Evolutionary conservation across 2,113 vertebrate genomes (phyloP).

Genomic region (Aptenodytes patagonicus): DNA sequence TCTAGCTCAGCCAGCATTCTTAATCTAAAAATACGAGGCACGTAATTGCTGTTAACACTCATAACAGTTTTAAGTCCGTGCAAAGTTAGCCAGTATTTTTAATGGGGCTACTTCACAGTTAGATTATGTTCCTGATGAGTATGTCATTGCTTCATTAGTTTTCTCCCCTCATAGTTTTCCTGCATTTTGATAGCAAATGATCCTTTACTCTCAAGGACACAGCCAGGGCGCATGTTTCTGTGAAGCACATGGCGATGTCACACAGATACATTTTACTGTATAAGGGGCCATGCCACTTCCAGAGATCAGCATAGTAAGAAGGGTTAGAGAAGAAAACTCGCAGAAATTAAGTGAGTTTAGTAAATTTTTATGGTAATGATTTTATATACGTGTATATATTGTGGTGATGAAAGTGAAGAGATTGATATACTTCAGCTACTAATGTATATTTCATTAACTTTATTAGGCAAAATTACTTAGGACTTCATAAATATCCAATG

Average conservation of each 20-base stretch:
- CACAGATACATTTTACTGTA: background rate
- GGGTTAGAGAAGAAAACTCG: background rate
- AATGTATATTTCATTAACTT: slow-evolving; percentile 22
- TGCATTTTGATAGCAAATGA: slow-evolving; percentile 23
- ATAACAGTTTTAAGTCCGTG: background rate
- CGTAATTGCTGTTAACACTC: background rate
- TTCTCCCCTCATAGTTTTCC: background rate
- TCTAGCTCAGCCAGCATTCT: background rate
- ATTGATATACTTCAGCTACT: background rate
- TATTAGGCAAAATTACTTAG: slow-evolving; percentile 31
- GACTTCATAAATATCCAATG: slow-evolving; percentile 35
- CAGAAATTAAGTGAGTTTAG: background rate
- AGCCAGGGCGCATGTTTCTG: background rate
- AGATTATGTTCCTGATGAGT: slow-evolving; percentile 9
- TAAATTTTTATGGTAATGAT: background rate
- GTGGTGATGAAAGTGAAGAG: background rate
- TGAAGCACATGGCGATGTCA: background rate
- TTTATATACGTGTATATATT: background rate
- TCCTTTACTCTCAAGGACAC: background rate
- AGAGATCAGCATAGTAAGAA: background rate
- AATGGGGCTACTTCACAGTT: background rate
- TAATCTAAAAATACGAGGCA: background rate
- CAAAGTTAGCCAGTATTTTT: background rate
- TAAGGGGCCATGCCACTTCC: background rate
- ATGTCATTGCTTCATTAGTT: slow-evolving; percentile 34